Evolutionary conservation across 2,113 vertebrate species (phyloP), one percentile per base, ranked within the genome.

Genomic region (Paedocypris sp.): DNA sequence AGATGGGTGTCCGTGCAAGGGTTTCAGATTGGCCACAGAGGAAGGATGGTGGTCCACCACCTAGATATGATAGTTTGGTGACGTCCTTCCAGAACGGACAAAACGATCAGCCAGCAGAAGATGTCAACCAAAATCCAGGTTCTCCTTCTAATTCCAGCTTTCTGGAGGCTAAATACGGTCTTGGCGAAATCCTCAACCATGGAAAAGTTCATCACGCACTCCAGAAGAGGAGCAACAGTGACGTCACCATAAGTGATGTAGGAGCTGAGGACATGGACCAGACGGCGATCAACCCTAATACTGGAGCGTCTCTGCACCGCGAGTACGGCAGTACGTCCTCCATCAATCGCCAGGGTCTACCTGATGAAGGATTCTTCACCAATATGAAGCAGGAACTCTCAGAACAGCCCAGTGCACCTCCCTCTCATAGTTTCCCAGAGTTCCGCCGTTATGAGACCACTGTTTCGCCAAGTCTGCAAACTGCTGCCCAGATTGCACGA

Each of bases 291-390:
- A 91, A 91, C 69, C 88, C 90, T 59, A 91, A 90, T 63, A 90
- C 88, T 0, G 89, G 89, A 57, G 87, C 87, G 0, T 80, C 88
- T 33, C 80, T 92, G 56, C 88, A 85, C 35, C 69, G 90, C 6
- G 88, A 89, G 31, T 92, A 92, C 3, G 90, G 90, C 15, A 91
- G 89, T 68, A 89, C 90, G 1, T 91, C 89, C 3, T 92, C 90
- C 36, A 86, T 92, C 11, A 87, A 90, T 25, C 77, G 83, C 20
- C 88, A 90, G 54, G 86, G 88, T 49, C 67, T 87, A 16, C 80
- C 83, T 4, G 84, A 82, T 11, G 87, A 90, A 39, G 82, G 75
- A 16, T 80, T 89, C 18, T 84, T 87, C 57, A 81, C 82, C 3
- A 84, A 86, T 80, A 72, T 87, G 16, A 70, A 83, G 31, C 68